Evolutionary conservation across 2,797 vertebrate genomes (phyloP).

Genomic region (Telmatherina bonti): DNA sequence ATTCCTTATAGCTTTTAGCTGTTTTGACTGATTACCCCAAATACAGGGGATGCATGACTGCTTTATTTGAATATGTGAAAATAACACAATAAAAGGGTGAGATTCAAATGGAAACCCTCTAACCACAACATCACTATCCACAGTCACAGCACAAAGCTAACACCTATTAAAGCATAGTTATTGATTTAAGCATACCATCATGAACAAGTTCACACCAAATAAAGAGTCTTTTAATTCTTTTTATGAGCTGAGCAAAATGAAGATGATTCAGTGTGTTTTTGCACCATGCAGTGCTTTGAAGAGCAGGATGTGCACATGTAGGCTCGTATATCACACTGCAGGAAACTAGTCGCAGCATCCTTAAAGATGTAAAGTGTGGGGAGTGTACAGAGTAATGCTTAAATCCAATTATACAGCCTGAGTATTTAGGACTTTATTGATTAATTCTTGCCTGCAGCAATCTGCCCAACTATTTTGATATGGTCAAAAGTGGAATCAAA

Average conservation of each 20-base stretch:
- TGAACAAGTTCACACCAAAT: slow-evolving; percentile 19
- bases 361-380: slow-evolving; percentile 21
- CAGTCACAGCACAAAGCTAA: slow-evolving; percentile 20
- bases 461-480: background rate
- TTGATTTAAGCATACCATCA: slow-evolving; percentile 11
- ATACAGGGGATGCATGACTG: background rate
- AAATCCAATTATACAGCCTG: slow-evolving; percentile 6
- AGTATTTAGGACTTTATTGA: slow-evolving; percentile 1
- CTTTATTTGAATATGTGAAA: background rate
- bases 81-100: background rate
- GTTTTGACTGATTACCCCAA: background rate
- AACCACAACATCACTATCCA: background rate
- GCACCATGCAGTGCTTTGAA: slow-evolving; percentile 2
- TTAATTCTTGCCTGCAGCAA: background rate
- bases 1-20: background rate
- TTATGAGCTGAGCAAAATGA: slow-evolving; percentile 22
- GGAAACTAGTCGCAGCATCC: background rate
- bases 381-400: slow-evolving; percentile 1
- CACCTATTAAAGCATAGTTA: slow-evolving; percentile 28
- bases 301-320: background rate
- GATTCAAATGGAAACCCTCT: too few relatives aligned
- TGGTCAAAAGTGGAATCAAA: background rate
- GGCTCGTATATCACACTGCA: slow-evolving; percentile 19
- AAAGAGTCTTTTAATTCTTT: slow-evolving; percentile 13
- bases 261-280: slow-evolving; percentile 3